Evolutionary conservation across 2,113 vertebrate species (phyloP).

Genomic region (Hypomesus transpacificus): DNA sequence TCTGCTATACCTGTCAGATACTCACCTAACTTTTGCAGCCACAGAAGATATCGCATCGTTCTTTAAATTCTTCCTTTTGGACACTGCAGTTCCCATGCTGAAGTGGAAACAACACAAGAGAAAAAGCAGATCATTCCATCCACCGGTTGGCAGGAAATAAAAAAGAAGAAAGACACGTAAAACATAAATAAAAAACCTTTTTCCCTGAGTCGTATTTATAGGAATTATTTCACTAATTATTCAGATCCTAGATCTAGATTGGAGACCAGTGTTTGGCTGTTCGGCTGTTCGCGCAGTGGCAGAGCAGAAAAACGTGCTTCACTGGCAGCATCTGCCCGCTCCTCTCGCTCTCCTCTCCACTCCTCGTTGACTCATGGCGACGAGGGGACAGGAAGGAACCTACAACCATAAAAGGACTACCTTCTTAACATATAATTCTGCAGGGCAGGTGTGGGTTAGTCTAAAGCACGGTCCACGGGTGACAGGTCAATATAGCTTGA

Average conservation of each 20-base stretch:
- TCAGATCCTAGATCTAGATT: background rate
- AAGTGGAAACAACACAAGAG: slow-evolving; percentile 56
- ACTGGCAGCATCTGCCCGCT: slow-evolving; percentile 11
- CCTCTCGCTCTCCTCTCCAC: slow-evolving; percentile 16
- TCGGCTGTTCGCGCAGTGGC: background rate
- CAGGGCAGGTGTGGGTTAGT: slow-evolving; percentile 24
- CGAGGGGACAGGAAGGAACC: slow-evolving; percentile 52
- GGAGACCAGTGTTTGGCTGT: background rate
- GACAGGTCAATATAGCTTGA: too few species aligned
- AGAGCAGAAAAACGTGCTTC: slow-evolving; percentile 1
- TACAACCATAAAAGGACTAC: slow-evolving; percentile 54
- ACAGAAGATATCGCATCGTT: slow-evolving; percentile 92
- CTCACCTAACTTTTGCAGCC: slow-evolving; percentile 94
- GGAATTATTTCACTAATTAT: background rate
- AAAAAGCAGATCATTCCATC: slow-evolving; percentile 63
- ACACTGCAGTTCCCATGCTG: slow-evolving; percentile 92
- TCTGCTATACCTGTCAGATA: slow-evolving; percentile 14
- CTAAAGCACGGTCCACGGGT: background rate
- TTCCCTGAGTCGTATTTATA: background rate
- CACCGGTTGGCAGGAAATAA: slow-evolving; percentile 5
- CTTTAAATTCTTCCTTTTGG: slow-evolving; percentile 88
- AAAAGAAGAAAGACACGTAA: slow-evolving; percentile 5
- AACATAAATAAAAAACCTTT: background rate
- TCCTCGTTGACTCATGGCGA: slow-evolving; percentile 24
- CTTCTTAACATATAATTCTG: background rate